phyloP scores from a whole-genome alignment of 2,113 vertebrate species.

The Oncorhynchus keta region DNA sequence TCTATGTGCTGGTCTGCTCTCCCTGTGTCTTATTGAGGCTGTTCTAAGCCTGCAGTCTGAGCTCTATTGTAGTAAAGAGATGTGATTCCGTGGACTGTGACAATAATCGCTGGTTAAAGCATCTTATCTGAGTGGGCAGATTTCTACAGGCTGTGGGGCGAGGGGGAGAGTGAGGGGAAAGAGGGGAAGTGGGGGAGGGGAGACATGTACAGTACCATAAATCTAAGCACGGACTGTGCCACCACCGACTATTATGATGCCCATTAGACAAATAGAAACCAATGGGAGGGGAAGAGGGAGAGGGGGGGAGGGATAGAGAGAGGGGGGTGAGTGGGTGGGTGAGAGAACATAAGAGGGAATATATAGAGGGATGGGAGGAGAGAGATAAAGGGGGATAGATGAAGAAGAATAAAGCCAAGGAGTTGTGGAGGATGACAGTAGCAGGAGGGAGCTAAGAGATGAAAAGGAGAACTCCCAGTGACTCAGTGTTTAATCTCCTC shows the following conservation, averaged over 20 bases:
- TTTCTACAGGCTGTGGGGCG: conserved; percentile 67
- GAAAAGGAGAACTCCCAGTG: no score
- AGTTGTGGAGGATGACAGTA: conserved; percentile 7
- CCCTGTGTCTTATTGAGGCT: neutral
- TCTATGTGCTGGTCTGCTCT: neutral
- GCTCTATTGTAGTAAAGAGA: conserved; percentile 55
- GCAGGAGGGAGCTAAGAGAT: conserved; percentile 1
- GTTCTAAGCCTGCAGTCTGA: conserved; percentile 3
- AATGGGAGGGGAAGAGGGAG: neutral
- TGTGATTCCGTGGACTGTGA: conserved; percentile 54
- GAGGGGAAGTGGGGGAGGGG: conserved; percentile 36
- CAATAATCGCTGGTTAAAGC: conserved; percentile 71
- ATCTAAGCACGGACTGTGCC: conserved; percentile 35
- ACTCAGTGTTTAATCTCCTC: no score
- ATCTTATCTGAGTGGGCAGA: conserved; percentile 69
- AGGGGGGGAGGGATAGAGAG: neutral
- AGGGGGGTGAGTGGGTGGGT: neutral
- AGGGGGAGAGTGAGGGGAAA: conserved; percentile 34
- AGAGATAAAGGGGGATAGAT: neutral
- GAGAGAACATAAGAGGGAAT: conserved; percentile 12
- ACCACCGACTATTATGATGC: conserved; percentile 41
- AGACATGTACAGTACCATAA: conserved; percentile 46
- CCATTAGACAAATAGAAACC: neutral
- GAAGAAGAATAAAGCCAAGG: neutral
- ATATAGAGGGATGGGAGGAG: neutral